Conservation (phyloP, 2,113 vertebrate genomes). For the Platycercus adscitus region DNA sequence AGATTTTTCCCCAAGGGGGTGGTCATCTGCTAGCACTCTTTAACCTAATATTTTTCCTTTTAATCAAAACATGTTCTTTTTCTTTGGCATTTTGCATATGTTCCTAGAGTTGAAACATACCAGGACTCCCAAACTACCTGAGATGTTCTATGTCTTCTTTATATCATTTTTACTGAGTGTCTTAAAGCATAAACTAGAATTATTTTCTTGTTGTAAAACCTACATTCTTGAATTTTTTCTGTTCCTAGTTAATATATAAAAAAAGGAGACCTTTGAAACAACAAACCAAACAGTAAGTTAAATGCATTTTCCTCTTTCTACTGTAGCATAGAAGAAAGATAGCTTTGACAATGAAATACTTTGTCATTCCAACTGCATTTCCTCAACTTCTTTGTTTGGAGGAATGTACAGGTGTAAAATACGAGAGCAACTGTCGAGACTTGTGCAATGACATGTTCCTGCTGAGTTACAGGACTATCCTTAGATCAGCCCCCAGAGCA, state of each 20-base stretch:
- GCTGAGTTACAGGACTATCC: not conserved
- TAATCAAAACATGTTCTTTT: not conserved
- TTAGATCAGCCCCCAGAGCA: not conserved
- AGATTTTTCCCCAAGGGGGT: not conserved
- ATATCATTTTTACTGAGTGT: not conserved
- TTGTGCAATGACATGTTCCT: not conserved
- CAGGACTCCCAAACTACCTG: not conserved
- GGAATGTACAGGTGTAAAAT: not conserved
- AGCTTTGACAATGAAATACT: not conserved
- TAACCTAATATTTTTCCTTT: not conserved
- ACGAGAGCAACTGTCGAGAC: not conserved
- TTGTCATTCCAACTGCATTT: not conserved
- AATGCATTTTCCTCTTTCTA: not conserved
- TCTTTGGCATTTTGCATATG: not conserved
- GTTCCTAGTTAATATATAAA: not conserved
- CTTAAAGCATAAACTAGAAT: not conserved
- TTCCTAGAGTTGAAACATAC: not conserved
- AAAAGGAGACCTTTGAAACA: not conserved
- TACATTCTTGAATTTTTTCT: not conserved
- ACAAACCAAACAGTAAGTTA: not conserved
- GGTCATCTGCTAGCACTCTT: not conserved
- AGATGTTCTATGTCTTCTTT: not conserved
- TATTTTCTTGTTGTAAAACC: not conserved
- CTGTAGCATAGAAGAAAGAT: fast-evolving
- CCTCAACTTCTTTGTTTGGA: not conserved